Evolutionary conservation across 2,113 vertebrate genomes (phyloP).

Genomic region (Tyrannus savana): DNA sequence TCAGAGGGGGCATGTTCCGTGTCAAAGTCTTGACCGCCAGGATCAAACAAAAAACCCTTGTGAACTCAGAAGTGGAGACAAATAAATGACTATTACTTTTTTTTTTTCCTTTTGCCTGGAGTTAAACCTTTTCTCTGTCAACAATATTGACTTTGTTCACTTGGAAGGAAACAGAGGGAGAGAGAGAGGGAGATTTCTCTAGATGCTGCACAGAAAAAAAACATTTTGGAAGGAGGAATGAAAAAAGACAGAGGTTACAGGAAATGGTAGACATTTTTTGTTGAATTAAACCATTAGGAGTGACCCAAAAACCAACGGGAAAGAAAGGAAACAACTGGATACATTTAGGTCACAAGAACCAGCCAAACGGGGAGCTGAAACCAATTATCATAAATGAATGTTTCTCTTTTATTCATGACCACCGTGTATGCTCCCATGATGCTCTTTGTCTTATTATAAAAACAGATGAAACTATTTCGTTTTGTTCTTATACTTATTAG

Average conservation of each 20-base stretch:
- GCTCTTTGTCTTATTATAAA: constrained; percentile 85
- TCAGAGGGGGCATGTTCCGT: constrained; percentile 86
- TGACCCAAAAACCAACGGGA: constrained; percentile 86
- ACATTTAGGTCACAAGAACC: constrained; percentile 87
- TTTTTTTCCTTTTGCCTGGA: constrained; percentile 66
- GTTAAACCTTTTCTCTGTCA: constrained; percentile 80
- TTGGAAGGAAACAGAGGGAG: constrained; percentile 76
- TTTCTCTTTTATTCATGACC: constrained; percentile 88
- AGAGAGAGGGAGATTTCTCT: constrained; percentile 69
- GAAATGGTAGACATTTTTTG: constrained; percentile 96
- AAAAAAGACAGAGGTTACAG: constrained; percentile 95
- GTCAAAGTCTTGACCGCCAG: constrained; percentile 82
- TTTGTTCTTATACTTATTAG: constrained; percentile 84
- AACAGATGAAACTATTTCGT: constrained; percentile 85
- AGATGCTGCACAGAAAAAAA: constrained; percentile 77
- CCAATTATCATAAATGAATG: constrained; percentile 90
- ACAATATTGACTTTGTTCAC: constrained; percentile 87
- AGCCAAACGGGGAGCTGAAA: constrained; percentile 89
- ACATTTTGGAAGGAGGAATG: constrained; percentile 86
- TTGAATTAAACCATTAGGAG: constrained; percentile 97
- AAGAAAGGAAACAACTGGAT: constrained; percentile 89
- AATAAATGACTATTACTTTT: constrained; percentile 80
- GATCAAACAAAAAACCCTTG: constrained; percentile 83
- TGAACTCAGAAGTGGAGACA: constrained; percentile 80
- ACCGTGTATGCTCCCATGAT: constrained; percentile 87